Evolutionary conservation across 64 coral and sea anemone species (phyloP), one percentile per base, ranked within the genome.

Genomic region (Actinia equina): DNA sequence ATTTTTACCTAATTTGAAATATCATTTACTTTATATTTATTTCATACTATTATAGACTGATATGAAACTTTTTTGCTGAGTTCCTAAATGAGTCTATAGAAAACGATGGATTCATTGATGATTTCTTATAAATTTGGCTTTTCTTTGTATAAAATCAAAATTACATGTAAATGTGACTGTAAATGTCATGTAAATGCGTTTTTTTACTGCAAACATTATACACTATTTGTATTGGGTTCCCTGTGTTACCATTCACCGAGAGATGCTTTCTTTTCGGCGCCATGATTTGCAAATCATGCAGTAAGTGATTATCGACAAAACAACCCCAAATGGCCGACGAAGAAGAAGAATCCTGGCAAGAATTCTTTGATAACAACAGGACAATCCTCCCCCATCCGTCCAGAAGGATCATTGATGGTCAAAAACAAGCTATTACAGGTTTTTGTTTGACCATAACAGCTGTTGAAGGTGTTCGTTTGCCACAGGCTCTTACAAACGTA

Each of bases 301-400:
- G 54, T 11, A 56, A 56, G 54, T 81, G 78, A 85, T 61, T 45
- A 59, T 87, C n/a, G 54, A 82, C 87, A 82, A 85, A 82, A 43
- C 43, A n/a, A 71, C 43, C 54, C n/a, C n/a, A n/a, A 82, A 98
- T 98, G 96, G 96, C 96, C 86, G 96, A 98, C 41, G 93, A 94
- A 55, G 96, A 94, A 55, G 96, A 98, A 52, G 95, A 98, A 81
- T 95, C 91, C 22, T 98, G 96, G 96, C 85, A 89, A 18, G 90
- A 94, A 77, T 98, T 98, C 83, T 98, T 90, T 82, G 90, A 98
- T 86, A 98, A 94, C 59, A 98, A 95, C 79, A 87, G 93, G 19
- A 88, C 92, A 59, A 91, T 93, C 59, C 96, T 92, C 2, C 60
- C 91, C 5, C 96, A 98, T 86, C 87, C 80, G 10, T 94, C 71